Evolutionary conservation across 2,113 vertebrate species (phyloP).

Genomic region (Scatophagus argus): DNA sequence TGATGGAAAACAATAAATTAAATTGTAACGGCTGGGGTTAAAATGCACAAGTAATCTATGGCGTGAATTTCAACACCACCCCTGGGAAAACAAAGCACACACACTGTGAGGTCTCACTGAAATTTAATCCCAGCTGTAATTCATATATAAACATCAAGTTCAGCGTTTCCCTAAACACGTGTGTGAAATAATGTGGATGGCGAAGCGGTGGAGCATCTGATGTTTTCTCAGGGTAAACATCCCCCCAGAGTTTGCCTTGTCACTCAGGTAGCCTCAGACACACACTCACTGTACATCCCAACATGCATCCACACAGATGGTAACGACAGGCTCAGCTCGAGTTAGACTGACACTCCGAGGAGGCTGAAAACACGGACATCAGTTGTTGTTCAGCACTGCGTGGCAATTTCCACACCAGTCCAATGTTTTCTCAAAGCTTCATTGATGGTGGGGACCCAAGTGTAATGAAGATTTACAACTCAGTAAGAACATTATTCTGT

Average conservation of each 20-base stretch:
- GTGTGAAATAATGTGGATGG: background rate
- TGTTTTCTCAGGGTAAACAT: constrained; percentile 35
- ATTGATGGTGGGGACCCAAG: constrained; percentile 2
- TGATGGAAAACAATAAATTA: constrained; percentile 31
- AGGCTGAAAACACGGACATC: constrained; percentile 47
- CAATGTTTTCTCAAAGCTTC: constrained; percentile 17
- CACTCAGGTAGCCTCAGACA: constrained; percentile 57
- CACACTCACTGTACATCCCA: constrained; percentile 41
- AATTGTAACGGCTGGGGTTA: constrained; percentile 36
- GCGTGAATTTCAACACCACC: constrained; percentile 39
- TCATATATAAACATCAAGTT: background rate
- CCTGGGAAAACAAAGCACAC: constrained; percentile 9
- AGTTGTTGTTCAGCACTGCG: constrained; percentile 25
- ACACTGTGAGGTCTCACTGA: constrained; percentile 3
- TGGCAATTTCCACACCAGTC: background rate
- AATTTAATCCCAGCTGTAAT: background rate
- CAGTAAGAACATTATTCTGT: background rate
- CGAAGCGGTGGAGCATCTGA: background rate
- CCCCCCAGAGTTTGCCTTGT: constrained; percentile 54
- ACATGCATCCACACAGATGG: constrained; percentile 60
- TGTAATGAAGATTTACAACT: constrained; percentile 8
- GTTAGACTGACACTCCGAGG: constrained; percentile 47
- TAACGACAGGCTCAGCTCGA: constrained; percentile 16
- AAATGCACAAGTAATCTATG: constrained; percentile 29
- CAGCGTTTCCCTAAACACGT: background rate